Percentiles rank a stretch among this genome's conserved stretches.
Conservation (phyloP, 2,888 invertebrate species). For the Mythimna ferrago region DNA sequence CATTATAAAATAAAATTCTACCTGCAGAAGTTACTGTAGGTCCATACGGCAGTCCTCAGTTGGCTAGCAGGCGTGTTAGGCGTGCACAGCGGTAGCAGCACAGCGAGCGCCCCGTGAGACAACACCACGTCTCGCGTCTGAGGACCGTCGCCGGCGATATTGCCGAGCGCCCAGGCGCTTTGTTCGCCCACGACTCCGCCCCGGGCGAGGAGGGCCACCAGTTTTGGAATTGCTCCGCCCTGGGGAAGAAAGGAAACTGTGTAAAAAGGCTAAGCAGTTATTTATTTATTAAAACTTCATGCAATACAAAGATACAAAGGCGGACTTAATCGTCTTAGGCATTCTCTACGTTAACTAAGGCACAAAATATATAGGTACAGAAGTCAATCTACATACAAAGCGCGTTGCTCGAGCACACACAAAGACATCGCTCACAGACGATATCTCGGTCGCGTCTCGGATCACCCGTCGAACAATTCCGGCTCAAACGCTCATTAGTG, state of each 20-base stretch:
- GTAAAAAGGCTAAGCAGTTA: no score
- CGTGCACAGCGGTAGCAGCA: slow-evolving; percentile 91
- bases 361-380: no score
- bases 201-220: slow-evolving; percentile 94
- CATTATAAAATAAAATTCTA: background rate
- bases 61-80: slow-evolving; percentile 88
- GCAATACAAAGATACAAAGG: no score
- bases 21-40: slow-evolving; percentile 97
- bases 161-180: slow-evolving; percentile 99
- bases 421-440: no score
- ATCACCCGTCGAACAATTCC: no score
- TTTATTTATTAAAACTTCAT: no score
- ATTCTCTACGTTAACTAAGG: no score
- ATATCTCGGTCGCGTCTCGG: no score
- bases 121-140: slow-evolving; percentile 96
- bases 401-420: no score
- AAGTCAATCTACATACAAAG: no score
- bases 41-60: slow-evolving; percentile 97
- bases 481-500: no score
- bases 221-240: slow-evolving; percentile 96
- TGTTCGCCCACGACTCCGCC: slow-evolving; percentile 96
- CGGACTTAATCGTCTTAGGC: no score
- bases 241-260: slow-evolving; percentile 72
- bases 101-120: slow-evolving; percentile 92
- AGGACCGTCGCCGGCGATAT: slow-evolving; percentile 98